Evolutionary conservation across 2,888 invertebrate species (phyloP).

Genomic region (Lucinisca nassula): DNA sequence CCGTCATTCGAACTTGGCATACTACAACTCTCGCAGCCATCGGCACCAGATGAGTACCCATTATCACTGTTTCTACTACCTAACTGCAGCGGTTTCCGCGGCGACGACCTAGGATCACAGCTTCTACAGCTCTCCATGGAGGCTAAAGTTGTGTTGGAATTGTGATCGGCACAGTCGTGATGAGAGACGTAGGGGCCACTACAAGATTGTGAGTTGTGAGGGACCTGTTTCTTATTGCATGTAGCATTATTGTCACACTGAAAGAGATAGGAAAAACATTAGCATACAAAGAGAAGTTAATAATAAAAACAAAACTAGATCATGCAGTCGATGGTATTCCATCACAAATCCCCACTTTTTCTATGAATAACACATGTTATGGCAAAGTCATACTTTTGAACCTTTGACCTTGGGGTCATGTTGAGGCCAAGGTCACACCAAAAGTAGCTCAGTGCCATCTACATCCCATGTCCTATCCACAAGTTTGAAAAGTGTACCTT

Average conservation of each 20-base stretch:
- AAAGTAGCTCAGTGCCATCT: too few species aligned
- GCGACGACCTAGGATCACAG: constrained; percentile 48
- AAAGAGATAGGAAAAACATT: too few species aligned
- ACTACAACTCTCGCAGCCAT: constrained; percentile 92
- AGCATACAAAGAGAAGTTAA: too few species aligned
- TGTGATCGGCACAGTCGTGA: constrained; percentile 73
- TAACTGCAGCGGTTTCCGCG: background rate
- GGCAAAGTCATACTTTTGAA: too few species aligned
- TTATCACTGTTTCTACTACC: constrained; percentile 91
- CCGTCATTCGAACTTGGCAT: constrained; percentile 96
- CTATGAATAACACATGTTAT: too few species aligned
- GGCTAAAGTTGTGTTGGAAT: constrained; percentile 76
- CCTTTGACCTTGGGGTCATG: too few species aligned
- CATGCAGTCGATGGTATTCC: too few species aligned
- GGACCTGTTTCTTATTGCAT: constrained; percentile 55
- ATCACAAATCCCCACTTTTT: too few species aligned
- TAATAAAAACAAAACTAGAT: too few species aligned
- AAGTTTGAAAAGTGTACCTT: too few species aligned
- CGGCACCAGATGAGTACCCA: constrained; percentile 96
- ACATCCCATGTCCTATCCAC: too few species aligned
- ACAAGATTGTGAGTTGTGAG: constrained; percentile 47
- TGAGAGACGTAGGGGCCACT: constrained; percentile 41
- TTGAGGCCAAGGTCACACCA: too few species aligned
- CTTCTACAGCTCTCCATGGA: constrained; percentile 77
- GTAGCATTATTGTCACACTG: constrained; percentile 74